Conservation (phyloP, 1,140 invertebrate genomes). For the Tetranychus cinnabarinus region DNA sequence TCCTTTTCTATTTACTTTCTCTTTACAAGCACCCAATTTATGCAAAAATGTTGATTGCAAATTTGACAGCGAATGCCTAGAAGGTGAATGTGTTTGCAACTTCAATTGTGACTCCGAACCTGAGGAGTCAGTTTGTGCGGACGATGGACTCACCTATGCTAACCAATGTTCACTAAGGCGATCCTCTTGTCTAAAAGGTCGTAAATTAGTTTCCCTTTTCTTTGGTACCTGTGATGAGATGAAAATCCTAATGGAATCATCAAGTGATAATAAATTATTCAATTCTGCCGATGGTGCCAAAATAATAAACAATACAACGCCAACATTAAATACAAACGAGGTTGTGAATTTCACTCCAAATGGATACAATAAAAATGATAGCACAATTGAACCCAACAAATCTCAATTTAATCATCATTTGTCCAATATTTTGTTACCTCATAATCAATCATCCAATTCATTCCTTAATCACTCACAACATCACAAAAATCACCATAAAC, state of each 20-base stretch:
- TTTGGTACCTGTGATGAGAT: conserved; percentile 35
- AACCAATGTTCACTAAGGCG: conserved; percentile 38
- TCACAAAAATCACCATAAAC: neutral
- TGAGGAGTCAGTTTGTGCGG: conserved; percentile 45
- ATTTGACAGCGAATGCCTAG: conserved; percentile 48
- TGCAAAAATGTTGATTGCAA: conserved; percentile 52
- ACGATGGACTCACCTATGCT: conserved; percentile 49
- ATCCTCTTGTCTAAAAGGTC: conserved; percentile 45
- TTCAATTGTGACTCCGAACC: conserved; percentile 31
- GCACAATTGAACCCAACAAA: neutral
- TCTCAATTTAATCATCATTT: neutral
- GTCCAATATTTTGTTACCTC: neutral
- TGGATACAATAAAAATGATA: too few relatives aligned
- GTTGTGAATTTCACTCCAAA: too few relatives aligned
- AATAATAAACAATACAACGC: too few relatives aligned
- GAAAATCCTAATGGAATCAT: conserved; percentile 18
- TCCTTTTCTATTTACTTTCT: too few relatives aligned
- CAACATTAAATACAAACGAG: too few relatives aligned
- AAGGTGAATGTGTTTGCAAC: conserved; percentile 58
- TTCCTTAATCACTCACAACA: too few relatives aligned
- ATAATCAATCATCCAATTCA: neutral
- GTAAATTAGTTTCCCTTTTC: conserved; percentile 14
- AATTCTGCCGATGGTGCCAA: neutral
- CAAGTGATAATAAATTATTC: conserved; percentile 17
- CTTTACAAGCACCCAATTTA: conserved; percentile 34